A percentile compares a stretch with the other conserved stretches of the same genome.
Conservation (phyloP, 2,888 invertebrate genomes). For the Chloroclysta siterata region DNA sequence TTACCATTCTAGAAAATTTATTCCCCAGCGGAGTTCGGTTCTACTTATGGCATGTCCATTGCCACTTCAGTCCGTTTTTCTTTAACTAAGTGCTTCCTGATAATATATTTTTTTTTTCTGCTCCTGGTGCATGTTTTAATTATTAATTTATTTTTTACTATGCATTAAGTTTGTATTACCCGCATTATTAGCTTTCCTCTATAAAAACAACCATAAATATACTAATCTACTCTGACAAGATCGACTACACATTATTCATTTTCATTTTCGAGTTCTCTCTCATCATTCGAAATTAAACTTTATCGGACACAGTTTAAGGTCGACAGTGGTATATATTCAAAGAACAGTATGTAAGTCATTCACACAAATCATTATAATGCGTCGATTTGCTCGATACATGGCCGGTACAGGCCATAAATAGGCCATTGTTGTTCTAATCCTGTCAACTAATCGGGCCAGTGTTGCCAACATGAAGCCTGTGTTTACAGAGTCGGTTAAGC, state of each 20-base stretch:
- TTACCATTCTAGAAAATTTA: no score
- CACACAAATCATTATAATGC: slow-evolving; percentile 54
- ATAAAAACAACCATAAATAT: slow-evolving; percentile 31
- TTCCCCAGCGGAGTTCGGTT: no score
- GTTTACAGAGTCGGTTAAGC: slow-evolving; percentile 9
- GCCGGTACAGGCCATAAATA: slow-evolving; percentile 62
- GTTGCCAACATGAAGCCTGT: slow-evolving; percentile 31
- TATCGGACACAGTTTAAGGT: slow-evolving; percentile 16
- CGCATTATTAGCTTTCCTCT: slow-evolving; percentile 28
- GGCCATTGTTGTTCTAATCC: slow-evolving; percentile 75
- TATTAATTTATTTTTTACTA: slow-evolving; percentile 4
- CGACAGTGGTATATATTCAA: background rate
- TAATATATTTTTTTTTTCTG: no score
- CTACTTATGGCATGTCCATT: no score
- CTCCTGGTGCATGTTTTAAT: background rate
- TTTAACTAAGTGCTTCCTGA: no score
- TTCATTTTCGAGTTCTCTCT: slow-evolving; percentile 17
- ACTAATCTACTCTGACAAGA: slow-evolving; percentile 31
- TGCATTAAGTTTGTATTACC: slow-evolving; percentile 6
- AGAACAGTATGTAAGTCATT: slow-evolving; percentile 26
- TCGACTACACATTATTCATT: slow-evolving; percentile 24
- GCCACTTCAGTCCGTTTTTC: no score
- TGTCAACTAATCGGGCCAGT: slow-evolving; percentile 68
- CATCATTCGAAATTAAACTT: background rate
- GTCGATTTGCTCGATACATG: slow-evolving; percentile 67